Base-by-base conservation (phyloP, 2,113 vertebrate genomes). In the Ceyx melanurus region DNA sequence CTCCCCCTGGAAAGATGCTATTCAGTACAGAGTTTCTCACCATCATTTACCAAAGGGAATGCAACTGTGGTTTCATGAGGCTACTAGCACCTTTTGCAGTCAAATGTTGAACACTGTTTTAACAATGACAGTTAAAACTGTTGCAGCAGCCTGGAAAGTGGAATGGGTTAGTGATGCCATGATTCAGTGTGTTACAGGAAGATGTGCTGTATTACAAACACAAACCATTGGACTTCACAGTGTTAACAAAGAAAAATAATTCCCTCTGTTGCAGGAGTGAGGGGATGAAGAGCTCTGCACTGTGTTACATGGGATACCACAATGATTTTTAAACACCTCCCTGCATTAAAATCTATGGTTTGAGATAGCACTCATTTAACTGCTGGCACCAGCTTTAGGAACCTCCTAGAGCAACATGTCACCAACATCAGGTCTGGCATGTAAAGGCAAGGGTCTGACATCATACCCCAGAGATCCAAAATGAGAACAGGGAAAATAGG, bases 351-450 rank as follows among this genome's bases (percentile, higher is more conserved):
- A 93, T 60, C 13, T 71, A 13, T 45, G 40, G 29, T 75, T 92
- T 90, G 88, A 85, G 25, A 74, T 9, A 77, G 14, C 26, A 64
- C 46, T 87, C 5, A 0, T 83, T 28, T 82, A 82, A 79, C 8
- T 89, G 64, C 48, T 91, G 92, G 84, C 75, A 94, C 43, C 79
- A 87, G 40, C 40, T 75, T 70, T 73, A 50, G 45, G 70, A 83
- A 71, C 15, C 14, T 83, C 61, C 62, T 75, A 75, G 25, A 62
- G 33, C 19, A 89, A 50, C 6, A 17, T 25, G 48, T 46, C 61
- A 84, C 29, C 28, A 2, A 3, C 37, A 85, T 65, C 15, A 60
- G 64, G 54, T 40, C 87, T 96, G 89, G 71, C 5, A 37, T 86
- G 45, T 82, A 85, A 82, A 73, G 42, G 6, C 23, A 82, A 74